These are phyloP conservation scores for Phaethon lepturus DNA, from an alignment of 2,113 vertebrate genomes.

Conservation along the genomic window DNA sequence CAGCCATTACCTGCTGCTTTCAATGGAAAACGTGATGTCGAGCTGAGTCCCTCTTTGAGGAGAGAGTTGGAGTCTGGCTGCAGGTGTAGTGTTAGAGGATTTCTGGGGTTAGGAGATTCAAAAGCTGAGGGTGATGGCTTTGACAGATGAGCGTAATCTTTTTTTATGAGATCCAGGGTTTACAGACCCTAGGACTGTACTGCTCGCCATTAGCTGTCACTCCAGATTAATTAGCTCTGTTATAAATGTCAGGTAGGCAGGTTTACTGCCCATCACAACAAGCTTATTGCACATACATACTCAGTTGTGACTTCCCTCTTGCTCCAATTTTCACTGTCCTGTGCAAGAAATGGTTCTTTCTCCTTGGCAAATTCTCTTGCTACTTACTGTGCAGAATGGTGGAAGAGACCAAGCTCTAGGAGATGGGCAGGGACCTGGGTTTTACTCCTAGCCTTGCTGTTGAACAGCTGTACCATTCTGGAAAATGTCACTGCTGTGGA, in stretches of 20 bases:
- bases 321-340: background rate
- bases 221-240: background rate
- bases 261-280: background rate
- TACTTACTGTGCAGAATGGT: background rate
- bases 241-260: background rate
- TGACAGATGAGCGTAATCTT: background rate
- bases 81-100: no score
- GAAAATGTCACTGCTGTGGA: background rate
- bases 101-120: background rate
- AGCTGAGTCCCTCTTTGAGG: background rate
- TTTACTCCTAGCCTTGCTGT: background rate
- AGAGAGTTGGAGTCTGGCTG: background rate
- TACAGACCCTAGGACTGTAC: background rate
- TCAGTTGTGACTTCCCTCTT: background rate
- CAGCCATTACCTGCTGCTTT: background rate
- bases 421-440: background rate
- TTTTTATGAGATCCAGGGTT: background rate
- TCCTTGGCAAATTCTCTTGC: background rate
- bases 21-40: background rate
- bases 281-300: background rate
- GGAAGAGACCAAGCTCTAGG: background rate
- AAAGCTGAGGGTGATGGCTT: background rate
- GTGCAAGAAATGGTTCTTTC: background rate
- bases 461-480: background rate
- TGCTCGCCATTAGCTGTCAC: background rate